Evolutionary conservation across 2,888 invertebrate genomes (phyloP).

Genomic region (Callinectes sapidus): DNA sequence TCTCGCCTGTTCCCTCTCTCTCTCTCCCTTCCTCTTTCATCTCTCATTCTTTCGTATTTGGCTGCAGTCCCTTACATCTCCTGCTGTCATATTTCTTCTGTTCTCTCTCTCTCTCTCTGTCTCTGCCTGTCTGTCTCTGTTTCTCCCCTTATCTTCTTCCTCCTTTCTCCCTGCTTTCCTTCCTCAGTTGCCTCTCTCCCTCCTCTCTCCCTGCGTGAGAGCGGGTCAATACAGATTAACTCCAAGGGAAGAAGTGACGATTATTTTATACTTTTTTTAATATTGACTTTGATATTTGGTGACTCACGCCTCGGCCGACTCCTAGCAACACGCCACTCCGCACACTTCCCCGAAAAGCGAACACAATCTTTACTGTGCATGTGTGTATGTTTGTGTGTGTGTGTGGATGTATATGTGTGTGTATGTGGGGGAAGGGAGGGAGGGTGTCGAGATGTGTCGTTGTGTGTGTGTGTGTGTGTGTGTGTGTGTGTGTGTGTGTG

Average conservation of each 20-base stretch:
- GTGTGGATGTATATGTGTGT: background rate
- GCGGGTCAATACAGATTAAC: constrained; percentile 38
- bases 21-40: background rate
- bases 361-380: background rate
- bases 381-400: background rate
- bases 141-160: background rate
- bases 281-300: constrained; percentile 21
- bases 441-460: background rate
- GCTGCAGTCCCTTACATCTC: constrained; percentile 11
- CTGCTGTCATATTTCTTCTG: background rate
- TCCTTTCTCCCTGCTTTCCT: background rate
- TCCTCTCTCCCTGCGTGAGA: constrained; percentile 12
- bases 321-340: background rate
- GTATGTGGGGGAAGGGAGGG: too few species aligned
- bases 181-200: background rate
- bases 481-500: background rate
- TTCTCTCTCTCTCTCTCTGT: constrained; percentile 3
- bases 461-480: background rate
- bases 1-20: background rate
- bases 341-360: background rate
- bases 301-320: background rate
- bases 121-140: background rate
- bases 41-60: background rate
- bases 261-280: constrained; percentile 23
- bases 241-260: constrained; percentile 22